A percentile compares a stretch with the other conserved stretches of the same genome.
phyloP scores from a whole-genome alignment of 2,113 vertebrate species.

The Microcebus lehilahytsara region DNA sequence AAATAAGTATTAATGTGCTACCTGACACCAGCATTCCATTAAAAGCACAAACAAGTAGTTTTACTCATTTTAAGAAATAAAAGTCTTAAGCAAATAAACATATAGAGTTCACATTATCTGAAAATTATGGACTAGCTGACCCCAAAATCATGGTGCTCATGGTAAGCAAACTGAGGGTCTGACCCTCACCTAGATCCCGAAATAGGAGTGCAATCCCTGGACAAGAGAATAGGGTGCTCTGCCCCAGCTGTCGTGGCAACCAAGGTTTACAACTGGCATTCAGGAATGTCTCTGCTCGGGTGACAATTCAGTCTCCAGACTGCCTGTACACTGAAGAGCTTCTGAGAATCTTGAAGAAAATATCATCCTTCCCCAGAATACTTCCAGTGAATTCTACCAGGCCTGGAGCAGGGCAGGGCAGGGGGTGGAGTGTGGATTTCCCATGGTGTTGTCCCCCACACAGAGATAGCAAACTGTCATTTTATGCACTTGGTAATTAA shows the following conservation, averaged over 20 bases:
- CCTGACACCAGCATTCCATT: background rate
- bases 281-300: background rate
- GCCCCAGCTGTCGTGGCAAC: background rate
- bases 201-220: background rate
- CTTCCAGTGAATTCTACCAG: background rate
- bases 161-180: fast-evolving
- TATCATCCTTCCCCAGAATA: background rate
- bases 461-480: fast-evolving
- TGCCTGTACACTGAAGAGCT: background rate
- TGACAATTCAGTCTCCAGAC: background rate
- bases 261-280: background rate
- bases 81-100: background rate
- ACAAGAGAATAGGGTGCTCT: fast-evolving
- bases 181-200: background rate
- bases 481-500: background rate
- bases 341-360: background rate
- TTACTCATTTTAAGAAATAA: background rate
- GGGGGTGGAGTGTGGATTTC: background rate
- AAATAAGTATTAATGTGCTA: background rate
- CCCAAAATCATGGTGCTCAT: background rate
- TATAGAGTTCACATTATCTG: background rate
- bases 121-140: background rate
- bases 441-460: background rate
- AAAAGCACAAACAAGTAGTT: background rate
- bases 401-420: background rate